phyloP scores from a whole-genome alignment of 2,113 vertebrate genomes.

The Protobothrops mucrosquamatus region DNA sequence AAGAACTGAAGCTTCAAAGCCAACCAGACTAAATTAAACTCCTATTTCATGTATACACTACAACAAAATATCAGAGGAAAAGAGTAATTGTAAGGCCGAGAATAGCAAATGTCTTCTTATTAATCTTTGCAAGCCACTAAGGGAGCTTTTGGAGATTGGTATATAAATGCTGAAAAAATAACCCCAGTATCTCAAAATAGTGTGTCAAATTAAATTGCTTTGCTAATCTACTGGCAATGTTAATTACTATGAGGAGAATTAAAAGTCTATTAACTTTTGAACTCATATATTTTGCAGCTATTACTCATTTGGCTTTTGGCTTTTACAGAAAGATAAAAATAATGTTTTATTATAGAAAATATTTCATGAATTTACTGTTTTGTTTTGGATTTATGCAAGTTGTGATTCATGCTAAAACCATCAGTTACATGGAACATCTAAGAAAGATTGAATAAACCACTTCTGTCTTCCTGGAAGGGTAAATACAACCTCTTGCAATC shows the following conservation, averaged over 20 bases:
- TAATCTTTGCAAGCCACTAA: neutral
- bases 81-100: slow-evolving; percentile 26
- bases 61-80: slow-evolving; percentile 28
- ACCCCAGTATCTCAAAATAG: neutral
- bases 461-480: neutral
- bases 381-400: neutral
- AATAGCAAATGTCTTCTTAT: neutral
- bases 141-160: neutral
- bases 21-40: neutral
- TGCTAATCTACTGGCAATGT: slow-evolving; percentile 49
- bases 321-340: slow-evolving; percentile 21
- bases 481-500: neutral
- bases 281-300: neutral
- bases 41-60: slow-evolving; percentile 39
- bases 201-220: slow-evolving; percentile 25
- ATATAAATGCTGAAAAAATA: neutral
- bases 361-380: neutral
- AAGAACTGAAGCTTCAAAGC: neutral
- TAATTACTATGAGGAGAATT: slow-evolving; percentile 58
- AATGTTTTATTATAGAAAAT: slow-evolving; percentile 5
- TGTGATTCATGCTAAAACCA: neutral
- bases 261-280: slow-evolving; percentile 46
- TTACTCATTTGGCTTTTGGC: neutral
- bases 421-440: neutral
- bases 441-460: neutral